A percentile compares a stretch with the other conserved stretches of the same genome.
These are phyloP conservation scores for Erpetoichthys calabaricus DNA, from an alignment of 2,797 vertebrate species.

Conservation along the genomic window DNA sequence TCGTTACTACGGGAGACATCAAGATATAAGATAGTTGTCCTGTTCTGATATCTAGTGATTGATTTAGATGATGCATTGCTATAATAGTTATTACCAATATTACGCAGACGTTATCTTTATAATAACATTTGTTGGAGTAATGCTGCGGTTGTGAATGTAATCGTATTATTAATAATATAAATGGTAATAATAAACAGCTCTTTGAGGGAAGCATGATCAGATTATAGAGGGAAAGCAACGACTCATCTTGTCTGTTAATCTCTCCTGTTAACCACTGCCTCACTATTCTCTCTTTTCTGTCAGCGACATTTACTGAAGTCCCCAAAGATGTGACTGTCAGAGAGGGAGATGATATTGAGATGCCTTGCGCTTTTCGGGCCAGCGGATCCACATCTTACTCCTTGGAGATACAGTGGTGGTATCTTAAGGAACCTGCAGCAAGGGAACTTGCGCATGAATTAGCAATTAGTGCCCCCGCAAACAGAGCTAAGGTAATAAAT, in stretches of 20 bases:
- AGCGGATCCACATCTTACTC: constrained; percentile 69
- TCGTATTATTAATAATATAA: no score
- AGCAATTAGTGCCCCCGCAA: constrained; percentile 61
- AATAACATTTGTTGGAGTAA: no score
- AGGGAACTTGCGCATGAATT: constrained; percentile 63
- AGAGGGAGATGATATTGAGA: constrained; percentile 87
- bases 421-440: constrained; percentile 64
- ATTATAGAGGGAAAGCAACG: constrained; percentile 4
- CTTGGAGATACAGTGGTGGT: constrained; percentile 95
- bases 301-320: constrained; percentile 84
- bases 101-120: no score
- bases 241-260: constrained; percentile 14
- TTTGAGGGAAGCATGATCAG: constrained; percentile 11
- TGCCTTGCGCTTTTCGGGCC: constrained; percentile 86
- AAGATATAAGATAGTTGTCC: no score
- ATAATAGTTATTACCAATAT: no score
- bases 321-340: constrained; percentile 80
- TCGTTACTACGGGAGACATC: no score
- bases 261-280: constrained; percentile 26
- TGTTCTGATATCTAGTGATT: no score
- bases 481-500: constrained; percentile 67
- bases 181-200: neutral
- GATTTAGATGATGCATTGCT: no score
- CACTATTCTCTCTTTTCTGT: constrained; percentile 22
- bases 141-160: no score